Conservation (phyloP, 2,888 invertebrate species). For the Cephus spinipes region DNA sequence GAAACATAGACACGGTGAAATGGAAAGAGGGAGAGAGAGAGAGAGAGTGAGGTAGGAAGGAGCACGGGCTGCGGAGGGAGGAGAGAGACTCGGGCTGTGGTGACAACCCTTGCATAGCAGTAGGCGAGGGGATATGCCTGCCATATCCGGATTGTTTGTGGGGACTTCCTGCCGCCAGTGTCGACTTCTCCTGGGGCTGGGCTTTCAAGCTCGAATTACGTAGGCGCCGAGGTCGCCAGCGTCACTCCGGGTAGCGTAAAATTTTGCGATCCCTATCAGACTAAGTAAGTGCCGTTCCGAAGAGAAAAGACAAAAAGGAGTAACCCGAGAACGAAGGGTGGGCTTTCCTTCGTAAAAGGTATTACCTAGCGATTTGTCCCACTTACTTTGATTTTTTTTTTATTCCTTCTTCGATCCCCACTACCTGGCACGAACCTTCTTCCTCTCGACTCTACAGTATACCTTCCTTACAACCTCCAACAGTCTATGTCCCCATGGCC, state of each 20-base stretch:
- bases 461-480: not conserved
- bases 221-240: not conserved
- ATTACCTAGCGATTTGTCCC: slow-evolving; percentile 40
- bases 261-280: slow-evolving; percentile 24
- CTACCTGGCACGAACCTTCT: not conserved
- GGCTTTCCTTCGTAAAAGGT: slow-evolving; percentile 2
- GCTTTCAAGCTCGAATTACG: not conserved
- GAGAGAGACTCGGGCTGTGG: not conserved
- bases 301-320: not conserved
- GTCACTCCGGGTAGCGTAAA: not conserved
- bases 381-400: slow-evolving; percentile 21
- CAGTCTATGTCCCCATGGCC: not conserved
- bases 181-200: not conserved
- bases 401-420: slow-evolving; percentile 17
- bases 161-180: slow-evolving; percentile 4
- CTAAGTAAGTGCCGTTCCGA: slow-evolving; percentile 14
- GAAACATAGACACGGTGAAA: not conserved
- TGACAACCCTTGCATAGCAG: not conserved
- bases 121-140: slow-evolving; percentile 2
- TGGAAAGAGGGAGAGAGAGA: too few relatives aligned
- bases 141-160: not conserved
- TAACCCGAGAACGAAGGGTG: not conserved
- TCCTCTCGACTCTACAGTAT: not conserved
- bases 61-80: not conserved
- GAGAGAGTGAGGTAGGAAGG: not conserved